These are phyloP conservation scores for Zoroaster sp. DNA, from an alignment of 53 echinoderm and acorn worm genomes.

Conservation along the genomic window DNA sequence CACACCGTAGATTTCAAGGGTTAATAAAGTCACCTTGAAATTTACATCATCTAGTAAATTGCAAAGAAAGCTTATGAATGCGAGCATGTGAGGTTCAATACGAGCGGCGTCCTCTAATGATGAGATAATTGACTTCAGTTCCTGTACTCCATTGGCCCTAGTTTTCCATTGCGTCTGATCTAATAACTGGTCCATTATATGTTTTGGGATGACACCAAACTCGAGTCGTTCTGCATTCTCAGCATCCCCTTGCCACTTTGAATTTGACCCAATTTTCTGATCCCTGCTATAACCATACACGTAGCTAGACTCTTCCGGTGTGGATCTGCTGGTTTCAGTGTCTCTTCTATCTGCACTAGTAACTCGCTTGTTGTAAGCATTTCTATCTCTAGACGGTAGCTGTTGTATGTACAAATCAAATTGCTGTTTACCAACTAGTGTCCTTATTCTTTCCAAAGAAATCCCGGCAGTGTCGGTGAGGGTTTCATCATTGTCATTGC, in stretches of 20 bases:
- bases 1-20: slow-evolving; percentile 85
- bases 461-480: slow-evolving; percentile 65
- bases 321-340: slow-evolving; percentile 31
- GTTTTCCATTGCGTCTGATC: slow-evolving; percentile 89
- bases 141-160: slow-evolving; percentile 76
- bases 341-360: slow-evolving; percentile 55
- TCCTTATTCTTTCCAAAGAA: slow-evolving; percentile 77
- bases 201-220: slow-evolving; percentile 86
- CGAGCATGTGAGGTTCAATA: slow-evolving; percentile 76
- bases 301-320: slow-evolving; percentile 20
- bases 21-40: slow-evolving; percentile 86
- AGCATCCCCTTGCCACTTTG: slow-evolving; percentile 3
- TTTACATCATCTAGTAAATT: slow-evolving; percentile 91
- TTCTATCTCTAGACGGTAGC: slow-evolving; percentile 66
- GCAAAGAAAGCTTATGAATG: slow-evolving; percentile 92
- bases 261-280: slow-evolving; percentile 1
- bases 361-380: slow-evolving; percentile 65
- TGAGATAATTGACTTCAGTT: slow-evolving; percentile 72
- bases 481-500: slow-evolving; percentile 68
- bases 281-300: slow-evolving; percentile 1
- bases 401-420: slow-evolving; percentile 79
- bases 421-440: slow-evolving; percentile 77
- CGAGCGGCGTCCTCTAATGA: slow-evolving; percentile 58
- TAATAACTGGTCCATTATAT: slow-evolving; percentile 76
- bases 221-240: slow-evolving; percentile 44